phyloP scores from a whole-genome alignment of 2,113 vertebrate genomes.

The Lepus timidus region DNA sequence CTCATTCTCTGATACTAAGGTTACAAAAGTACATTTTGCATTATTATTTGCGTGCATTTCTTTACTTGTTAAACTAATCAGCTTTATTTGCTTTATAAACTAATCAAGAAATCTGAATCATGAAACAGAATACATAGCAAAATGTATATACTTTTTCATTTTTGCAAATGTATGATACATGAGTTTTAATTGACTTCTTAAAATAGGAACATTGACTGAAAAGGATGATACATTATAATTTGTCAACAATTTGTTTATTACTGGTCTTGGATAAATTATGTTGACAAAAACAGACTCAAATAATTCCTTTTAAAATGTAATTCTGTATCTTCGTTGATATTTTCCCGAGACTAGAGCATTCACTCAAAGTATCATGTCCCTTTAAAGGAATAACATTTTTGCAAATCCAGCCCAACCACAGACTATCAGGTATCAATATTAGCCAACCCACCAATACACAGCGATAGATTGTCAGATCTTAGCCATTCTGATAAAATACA shows the following conservation, averaged over 20 bases:
- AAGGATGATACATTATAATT: constrained; percentile 50
- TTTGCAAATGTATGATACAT: constrained; percentile 59
- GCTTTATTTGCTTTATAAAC: constrained; percentile 4
- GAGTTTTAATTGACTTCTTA: constrained; percentile 45
- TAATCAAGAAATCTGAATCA: constrained; percentile 59
- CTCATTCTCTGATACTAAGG: constrained; percentile 50
- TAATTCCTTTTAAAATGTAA: constrained; percentile 13
- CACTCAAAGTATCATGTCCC: constrained; percentile 9
- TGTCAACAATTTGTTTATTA: constrained; percentile 71
- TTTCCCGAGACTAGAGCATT: constrained; percentile 2
- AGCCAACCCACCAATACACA: neutral
- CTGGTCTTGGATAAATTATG: constrained; percentile 36
- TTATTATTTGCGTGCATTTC: neutral
- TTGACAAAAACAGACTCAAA: constrained; percentile 24
- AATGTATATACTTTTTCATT: constrained; percentile 71
- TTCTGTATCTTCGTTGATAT: constrained; percentile 16
- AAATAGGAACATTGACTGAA: constrained; percentile 64
- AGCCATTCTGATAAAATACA: constrained; percentile 61
- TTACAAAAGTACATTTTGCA: neutral
- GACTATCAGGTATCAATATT: neutral
- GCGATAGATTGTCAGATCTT: constrained; percentile 50
- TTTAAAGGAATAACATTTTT: constrained; percentile 38
- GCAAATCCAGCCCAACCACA: constrained; percentile 50
- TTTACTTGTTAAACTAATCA: constrained; percentile 58
- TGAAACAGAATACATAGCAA: constrained; percentile 61